These are phyloP conservation scores for Ophthalmolycus amberensis DNA, from an alignment of 2,113 vertebrate species.

Conservation along the genomic window DNA sequence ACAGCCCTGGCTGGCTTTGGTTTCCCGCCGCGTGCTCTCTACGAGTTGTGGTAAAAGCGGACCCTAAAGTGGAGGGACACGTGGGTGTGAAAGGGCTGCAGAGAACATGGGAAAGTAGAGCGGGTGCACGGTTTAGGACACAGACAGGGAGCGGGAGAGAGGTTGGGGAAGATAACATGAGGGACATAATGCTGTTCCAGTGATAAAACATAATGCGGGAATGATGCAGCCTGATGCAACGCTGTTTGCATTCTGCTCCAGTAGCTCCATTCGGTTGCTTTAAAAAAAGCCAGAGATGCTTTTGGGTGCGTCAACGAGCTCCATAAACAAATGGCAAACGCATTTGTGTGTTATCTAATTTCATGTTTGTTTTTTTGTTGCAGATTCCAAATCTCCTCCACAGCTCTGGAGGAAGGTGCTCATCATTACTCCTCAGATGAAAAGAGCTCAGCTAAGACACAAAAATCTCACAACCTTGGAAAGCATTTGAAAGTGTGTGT, in stretches of 20 bases:
- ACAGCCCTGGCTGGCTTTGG: conserved; percentile 8
- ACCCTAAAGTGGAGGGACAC: conserved; percentile 54
- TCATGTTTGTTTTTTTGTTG: conserved; percentile 22
- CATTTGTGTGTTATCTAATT: conserved; percentile 56
- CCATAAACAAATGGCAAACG: conserved; percentile 54
- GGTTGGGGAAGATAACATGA: conserved; percentile 46
- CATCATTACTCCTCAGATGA: conserved; percentile 55
- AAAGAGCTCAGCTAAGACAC: conserved; percentile 47
- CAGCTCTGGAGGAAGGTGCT: conserved; percentile 51
- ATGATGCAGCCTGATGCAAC: conserved; percentile 62
- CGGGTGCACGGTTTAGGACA: not conserved
- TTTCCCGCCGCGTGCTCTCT: conserved; percentile 24
- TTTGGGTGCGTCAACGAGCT: conserved; percentile 27
- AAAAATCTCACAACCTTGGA: conserved; percentile 64
- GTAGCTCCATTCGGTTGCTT: conserved; percentile 12
- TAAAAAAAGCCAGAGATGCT: conserved; percentile 34
- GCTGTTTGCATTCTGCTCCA: conserved; percentile 48
- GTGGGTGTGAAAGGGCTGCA: conserved; percentile 60
- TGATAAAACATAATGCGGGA: conserved; percentile 34
- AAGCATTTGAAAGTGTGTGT: conserved; percentile 38
- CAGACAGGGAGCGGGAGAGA: conserved; percentile 27
- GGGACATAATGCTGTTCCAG: conserved; percentile 36
- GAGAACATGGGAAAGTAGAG: conserved; percentile 60
- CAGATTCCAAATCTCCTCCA: conserved; percentile 42
- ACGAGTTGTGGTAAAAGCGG: conserved; percentile 38